Conservation (phyloP, 2,113 vertebrate genomes). For the Podarcis cretensis region DNA sequence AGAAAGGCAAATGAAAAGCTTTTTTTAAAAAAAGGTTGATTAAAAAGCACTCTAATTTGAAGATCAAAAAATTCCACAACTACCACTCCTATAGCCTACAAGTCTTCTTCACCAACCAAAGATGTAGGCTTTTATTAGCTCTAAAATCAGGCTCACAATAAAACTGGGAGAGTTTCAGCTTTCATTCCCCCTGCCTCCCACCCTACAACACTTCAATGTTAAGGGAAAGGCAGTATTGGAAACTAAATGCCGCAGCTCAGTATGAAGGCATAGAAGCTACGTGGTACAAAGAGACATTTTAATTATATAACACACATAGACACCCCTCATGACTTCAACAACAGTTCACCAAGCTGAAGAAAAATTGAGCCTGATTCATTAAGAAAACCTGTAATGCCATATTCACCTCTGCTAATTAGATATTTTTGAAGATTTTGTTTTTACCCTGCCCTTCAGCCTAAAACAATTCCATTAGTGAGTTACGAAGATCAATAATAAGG, state of each 20-base stretch:
- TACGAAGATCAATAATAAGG: too few species aligned
- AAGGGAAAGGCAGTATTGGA: not conserved
- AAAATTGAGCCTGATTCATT: not conserved
- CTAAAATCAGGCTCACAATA: not conserved
- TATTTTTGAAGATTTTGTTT: too few species aligned
- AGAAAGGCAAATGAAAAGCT: constrained; percentile 49
- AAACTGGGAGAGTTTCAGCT: not conserved
- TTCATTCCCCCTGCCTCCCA: not conserved
- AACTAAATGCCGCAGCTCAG: not conserved
- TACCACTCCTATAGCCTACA: not conserved
- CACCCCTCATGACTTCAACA: not conserved
- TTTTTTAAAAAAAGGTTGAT: not conserved
- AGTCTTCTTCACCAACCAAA: not conserved
- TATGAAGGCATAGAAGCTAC: not conserved
- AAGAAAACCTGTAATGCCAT: not conserved
- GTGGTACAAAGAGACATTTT: not conserved
- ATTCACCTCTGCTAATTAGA: not conserved
- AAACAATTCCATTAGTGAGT: too few species aligned
- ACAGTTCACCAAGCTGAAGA: not conserved
- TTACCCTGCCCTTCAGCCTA: too few species aligned
- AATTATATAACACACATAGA: not conserved
- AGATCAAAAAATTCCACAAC: not conserved
- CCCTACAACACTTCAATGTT: not conserved
- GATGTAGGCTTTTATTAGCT: not conserved
- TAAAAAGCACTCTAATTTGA: constrained; percentile 44